Evolutionary conservation across 2,113 vertebrate genomes (phyloP), one percentile per base, ranked within the genome.

Genomic region (Semnornis frantzii): DNA sequence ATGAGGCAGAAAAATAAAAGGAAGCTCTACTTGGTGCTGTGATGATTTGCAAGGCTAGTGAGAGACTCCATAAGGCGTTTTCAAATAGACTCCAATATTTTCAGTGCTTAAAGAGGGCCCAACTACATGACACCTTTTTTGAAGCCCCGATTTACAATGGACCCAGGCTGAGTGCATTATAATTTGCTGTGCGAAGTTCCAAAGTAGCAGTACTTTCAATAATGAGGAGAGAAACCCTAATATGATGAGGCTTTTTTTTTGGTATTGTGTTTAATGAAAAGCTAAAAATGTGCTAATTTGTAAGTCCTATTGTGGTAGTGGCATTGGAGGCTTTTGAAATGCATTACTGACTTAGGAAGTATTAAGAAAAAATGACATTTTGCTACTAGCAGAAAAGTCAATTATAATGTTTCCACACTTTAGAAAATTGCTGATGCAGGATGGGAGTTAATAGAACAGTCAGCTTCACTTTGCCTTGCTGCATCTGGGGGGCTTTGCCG

Each of bases 11-110:
- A 48, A 95, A 85, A 92, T 86, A 95, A 96, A 98, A 97, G 92
- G 86, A 64, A 89, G 80, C 90, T 90, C 93, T 86, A 71, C 90
- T 63, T 5, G 72, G 96, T 88, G 93, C 96, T 96, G 97, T 9
- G 93, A 96, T 97, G 97, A 98, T 98, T 98, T 97, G 97, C 97
- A 97, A 97, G 96, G 96, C 96, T 95, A 90, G 93, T 89, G 93
- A 93, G 93, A 93, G 94, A 74, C 90, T 92, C 63, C 95, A 95
- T 72, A 69, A 96, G 95, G 96, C 58, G 30, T 97, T 97, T 97
- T 95, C 95, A 77, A 95, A 96, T 89, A 97, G 96, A 97, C 96
- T 93, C 93, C 90, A 62, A 97, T 92, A 96, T 97, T 91, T 95
- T 94, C 78, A 74, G 65, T 86, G 94, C 97, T 94, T 96, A 93